Evolutionary conservation across 2,888 invertebrate species (phyloP).

Genomic region (Tricholauxania praeusta): DNA sequence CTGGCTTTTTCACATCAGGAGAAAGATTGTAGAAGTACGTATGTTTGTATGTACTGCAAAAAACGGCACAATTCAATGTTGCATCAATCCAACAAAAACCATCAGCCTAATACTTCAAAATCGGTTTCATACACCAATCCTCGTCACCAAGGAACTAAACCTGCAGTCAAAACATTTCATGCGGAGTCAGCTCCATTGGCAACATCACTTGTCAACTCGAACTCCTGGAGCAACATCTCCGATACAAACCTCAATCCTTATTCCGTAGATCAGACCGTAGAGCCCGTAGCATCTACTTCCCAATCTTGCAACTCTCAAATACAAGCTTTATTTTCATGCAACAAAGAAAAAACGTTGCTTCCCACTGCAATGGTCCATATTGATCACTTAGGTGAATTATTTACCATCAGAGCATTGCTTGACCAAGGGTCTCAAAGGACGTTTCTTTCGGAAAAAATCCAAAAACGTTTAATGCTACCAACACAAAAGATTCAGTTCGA

Average conservation of each 20-base stretch:
- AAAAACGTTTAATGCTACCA: constrained; percentile 7
- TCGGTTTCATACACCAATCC: too few species aligned
- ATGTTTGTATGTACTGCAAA: too few species aligned
- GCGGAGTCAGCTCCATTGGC: too few species aligned
- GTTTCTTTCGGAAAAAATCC: constrained; percentile 25
- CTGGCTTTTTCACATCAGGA: neutral
- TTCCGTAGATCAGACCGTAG: neutral
- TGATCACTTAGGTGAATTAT: constrained; percentile 10
- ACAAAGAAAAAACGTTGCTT: constrained; percentile 9
- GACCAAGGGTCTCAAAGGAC: constrained; percentile 35
- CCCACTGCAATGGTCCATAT: constrained; percentile 17
- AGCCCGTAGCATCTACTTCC: neutral
- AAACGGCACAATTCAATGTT: too few species aligned
- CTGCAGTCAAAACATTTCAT: too few species aligned
- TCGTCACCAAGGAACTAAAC: too few species aligned
- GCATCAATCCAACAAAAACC: too few species aligned
- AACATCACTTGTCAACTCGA: too few species aligned
- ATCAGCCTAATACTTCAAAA: too few species aligned
- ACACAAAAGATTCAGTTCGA: constrained; percentile 6
- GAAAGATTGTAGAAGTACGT: too few species aligned
- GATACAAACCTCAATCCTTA: too few species aligned
- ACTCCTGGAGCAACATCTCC: too few species aligned
- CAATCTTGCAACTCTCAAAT: neutral
- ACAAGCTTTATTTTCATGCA: neutral
- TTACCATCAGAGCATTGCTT: constrained; percentile 31